Evolutionary conservation across 2,797 vertebrate species (phyloP), one percentile per base, ranked within the genome.

Genomic region (Lutjanus argentimaculatus): DNA sequence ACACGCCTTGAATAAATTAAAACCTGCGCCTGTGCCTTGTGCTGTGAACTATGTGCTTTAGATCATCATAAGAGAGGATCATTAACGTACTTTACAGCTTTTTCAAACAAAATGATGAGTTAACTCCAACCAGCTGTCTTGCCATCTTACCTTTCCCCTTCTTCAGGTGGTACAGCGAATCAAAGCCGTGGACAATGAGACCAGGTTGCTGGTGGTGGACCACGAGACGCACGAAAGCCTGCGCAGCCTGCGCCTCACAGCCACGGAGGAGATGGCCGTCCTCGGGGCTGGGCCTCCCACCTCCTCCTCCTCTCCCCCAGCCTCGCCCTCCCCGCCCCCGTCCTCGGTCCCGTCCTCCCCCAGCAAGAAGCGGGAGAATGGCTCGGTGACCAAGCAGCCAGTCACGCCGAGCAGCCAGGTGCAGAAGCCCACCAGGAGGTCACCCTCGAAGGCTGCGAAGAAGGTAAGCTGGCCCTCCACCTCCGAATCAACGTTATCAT

Each of bases 111-210:
- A 74, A 21, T 17, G 10, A 43, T 11, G 25, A 25, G 25, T 48
- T 4, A 30, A 19, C 22, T 6, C 48, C 15, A 73, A 21, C 40
- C 51, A 36, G 10, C 9, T 63, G 11, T 22, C 9, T 17, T 3
- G 6, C 15, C 8, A 0, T 48, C 52, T 11, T 19, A 1, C 2
- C 2, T 30, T 30, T 43, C 25, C 52, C 56, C 0, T 71, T 3
- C 25, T 0, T 16, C 95, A 99, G 98, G 98, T 99, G 1, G 98
- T 99, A 1, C 98, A 99, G 93, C 94, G 98, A 67, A 99, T 99
- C 94, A 99, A 99, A 83, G 96, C 96, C 0, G 58, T 99, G 83
- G 97, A 97, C 78, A 80, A 95, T 0, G 97, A 98, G 95, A 99
- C 98, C 0, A 91, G 94, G 62, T 67, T 99, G 89, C 95, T 99